These are phyloP conservation scores for Anguilla obscura DNA, from an alignment of 2,797 vertebrate genomes.

Conservation along the genomic window DNA sequence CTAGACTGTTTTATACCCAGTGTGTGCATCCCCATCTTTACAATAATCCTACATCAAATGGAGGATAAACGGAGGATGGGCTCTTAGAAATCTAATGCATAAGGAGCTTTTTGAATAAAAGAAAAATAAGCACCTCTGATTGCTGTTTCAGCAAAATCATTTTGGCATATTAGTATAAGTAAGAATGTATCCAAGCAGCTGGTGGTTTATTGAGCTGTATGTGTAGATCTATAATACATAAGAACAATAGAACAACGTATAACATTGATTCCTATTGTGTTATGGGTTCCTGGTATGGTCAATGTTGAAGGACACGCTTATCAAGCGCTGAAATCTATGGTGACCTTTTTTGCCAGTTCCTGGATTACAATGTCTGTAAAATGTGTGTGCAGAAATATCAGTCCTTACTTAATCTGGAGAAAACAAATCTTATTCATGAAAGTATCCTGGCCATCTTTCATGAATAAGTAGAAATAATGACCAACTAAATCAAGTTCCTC, in stretches of 20 bases:
- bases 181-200: neutral
- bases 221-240: neutral
- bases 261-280: too few relatives aligned
- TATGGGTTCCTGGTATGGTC: neutral
- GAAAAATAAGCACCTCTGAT: neutral
- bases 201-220: neutral
- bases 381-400: neutral
- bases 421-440: constrained; percentile 59
- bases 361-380: neutral
- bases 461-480: constrained; percentile 2
- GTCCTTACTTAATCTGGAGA: constrained; percentile 68
- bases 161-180: neutral
- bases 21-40: neutral
- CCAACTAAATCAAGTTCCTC: neutral
- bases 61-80: neutral
- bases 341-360: neutral
- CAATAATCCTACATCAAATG: neutral
- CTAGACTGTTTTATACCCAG: neutral
- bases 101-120: neutral
- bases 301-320: neutral
- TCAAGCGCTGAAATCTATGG: neutral
- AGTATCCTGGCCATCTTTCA: neutral
- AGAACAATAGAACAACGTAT: neutral
- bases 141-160: neutral
- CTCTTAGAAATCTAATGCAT: neutral